phyloP scores from a whole-genome alignment of 2,797 vertebrate genomes.

The Cebuella pygmaea region DNA sequence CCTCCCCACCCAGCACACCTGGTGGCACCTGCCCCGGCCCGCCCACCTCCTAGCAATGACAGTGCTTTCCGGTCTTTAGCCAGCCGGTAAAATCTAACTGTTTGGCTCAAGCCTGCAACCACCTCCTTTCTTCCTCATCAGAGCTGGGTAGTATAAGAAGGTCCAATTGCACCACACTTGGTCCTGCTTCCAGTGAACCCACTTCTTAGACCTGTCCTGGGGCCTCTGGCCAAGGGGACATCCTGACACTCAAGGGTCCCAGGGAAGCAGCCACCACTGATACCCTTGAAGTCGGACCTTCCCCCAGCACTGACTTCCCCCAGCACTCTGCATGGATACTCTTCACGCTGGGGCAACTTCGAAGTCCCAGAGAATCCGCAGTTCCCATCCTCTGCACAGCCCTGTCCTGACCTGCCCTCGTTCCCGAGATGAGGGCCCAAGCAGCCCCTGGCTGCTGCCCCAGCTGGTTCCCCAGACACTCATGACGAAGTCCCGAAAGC shows the following conservation, averaged over 20 bases:
- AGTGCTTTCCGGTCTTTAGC: background rate
- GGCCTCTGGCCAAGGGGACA: background rate
- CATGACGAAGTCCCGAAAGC: background rate
- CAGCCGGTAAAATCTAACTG: too few relatives aligned
- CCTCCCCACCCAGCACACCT: background rate
- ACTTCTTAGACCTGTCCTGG: accelerated
- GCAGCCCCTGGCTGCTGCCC: background rate
- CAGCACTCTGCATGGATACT: accelerated
- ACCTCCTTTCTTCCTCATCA: background rate
- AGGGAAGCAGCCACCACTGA: accelerated
- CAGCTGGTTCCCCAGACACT: accelerated
- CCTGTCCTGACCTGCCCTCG: background rate
- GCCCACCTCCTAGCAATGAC: background rate
- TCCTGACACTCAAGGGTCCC: background rate
- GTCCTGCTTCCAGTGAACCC: background rate
- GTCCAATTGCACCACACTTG: accelerated
- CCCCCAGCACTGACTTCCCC: accelerated
- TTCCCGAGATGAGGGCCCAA: accelerated
- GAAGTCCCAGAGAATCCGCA: accelerated
- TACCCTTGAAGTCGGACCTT: background rate
- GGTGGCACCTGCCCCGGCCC: too few relatives aligned
- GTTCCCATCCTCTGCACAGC: accelerated
- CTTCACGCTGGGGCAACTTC: accelerated
- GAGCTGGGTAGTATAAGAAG: background rate
- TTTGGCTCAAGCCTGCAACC: accelerated